Conservation (phyloP, 2,113 vertebrate genomes). For the Stigmatopora argus region DNA sequence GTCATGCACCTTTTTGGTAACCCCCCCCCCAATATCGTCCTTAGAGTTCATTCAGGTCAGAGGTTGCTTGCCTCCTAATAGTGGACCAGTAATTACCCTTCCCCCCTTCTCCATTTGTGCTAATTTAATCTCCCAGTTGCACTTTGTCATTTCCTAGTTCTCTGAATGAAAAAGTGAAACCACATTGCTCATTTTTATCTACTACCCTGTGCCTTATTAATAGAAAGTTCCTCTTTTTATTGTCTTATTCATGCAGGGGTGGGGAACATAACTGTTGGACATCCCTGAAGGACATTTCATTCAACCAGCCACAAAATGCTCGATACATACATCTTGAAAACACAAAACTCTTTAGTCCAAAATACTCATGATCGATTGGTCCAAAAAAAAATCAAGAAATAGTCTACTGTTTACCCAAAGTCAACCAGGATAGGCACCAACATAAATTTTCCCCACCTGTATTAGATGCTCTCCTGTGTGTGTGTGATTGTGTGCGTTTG, state of each 20-base stretch:
- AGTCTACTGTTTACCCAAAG: neutral
- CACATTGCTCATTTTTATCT: conserved; percentile 29
- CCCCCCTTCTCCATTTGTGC: conserved; percentile 27
- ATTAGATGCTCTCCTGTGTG: neutral
- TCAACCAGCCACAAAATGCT: neutral
- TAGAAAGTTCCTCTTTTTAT: conserved; percentile 23
- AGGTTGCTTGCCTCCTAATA: conserved; percentile 26
- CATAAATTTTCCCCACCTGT: neutral
- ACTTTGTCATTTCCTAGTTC: conserved; percentile 55
- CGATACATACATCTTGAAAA: neutral
- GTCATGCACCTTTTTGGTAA: conserved; percentile 69
- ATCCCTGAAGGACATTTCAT: neutral
- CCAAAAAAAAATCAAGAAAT: neutral
- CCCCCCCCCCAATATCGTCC: conserved; percentile 44
- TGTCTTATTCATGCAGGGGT: conserved; percentile 10
- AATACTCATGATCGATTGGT: neutral
- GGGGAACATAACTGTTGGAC: neutral
- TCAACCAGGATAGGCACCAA: neutral
- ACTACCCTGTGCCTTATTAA: conserved; percentile 60
- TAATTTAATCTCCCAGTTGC: conserved; percentile 52
- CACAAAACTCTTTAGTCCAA: neutral
- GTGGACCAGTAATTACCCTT: conserved; percentile 17
- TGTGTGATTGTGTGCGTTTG: neutral
- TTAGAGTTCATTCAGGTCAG: conserved; percentile 26
- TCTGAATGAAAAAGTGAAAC: conserved; percentile 25